Evolutionary conservation across 2,113 vertebrate species (phyloP).

Genomic region (Panurus biarmicus): DNA sequence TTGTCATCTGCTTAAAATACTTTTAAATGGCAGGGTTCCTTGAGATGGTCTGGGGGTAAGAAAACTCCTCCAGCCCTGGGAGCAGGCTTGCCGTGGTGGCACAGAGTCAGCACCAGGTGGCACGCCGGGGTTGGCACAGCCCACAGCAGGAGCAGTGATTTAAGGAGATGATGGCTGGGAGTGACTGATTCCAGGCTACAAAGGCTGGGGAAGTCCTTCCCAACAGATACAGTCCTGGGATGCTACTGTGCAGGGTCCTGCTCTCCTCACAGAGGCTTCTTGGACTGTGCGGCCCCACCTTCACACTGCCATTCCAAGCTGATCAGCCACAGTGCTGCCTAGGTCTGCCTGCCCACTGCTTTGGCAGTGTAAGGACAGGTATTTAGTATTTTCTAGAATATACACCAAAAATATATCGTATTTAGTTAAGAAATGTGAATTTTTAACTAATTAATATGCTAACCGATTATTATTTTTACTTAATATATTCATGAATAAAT

Average conservation of each 20-base stretch:
- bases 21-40: neutral
- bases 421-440: neutral
- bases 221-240: neutral
- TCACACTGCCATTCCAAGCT: neutral
- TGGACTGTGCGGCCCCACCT: neutral
- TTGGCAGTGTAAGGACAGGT: neutral
- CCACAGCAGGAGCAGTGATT: neutral
- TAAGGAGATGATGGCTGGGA: neutral
- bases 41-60: neutral
- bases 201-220: neutral
- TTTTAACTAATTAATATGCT: neutral
- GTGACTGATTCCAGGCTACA: neutral
- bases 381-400: neutral
- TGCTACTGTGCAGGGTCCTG: neutral
- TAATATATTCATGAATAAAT: neutral
- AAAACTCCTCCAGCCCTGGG: neutral
- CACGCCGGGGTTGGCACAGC: accelerated
- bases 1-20: neutral
- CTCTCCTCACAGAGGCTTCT: neutral
- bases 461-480: neutral
- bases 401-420: neutral
- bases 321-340: accelerated
- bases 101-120: neutral
- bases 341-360: neutral
- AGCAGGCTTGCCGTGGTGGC: neutral